Base-by-base conservation (phyloP, 2,888 invertebrate genomes). In the Acronicta psi region DNA sequence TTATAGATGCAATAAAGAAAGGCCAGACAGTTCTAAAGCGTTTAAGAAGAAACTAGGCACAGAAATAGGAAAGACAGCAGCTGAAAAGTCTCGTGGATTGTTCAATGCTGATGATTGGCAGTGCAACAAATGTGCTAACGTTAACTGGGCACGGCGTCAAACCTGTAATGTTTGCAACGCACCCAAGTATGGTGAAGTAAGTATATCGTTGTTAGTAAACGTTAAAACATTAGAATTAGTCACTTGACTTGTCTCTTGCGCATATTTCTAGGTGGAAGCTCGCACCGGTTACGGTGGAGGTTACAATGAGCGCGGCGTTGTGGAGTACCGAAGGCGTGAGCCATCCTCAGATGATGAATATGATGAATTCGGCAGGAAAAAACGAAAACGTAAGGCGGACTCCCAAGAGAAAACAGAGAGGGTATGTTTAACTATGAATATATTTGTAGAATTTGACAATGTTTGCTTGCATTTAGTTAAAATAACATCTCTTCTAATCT, bases 111-210 rank as follows among this genome's bases (percentile, higher is more conserved):
- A 99, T 88, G 99, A 99, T 91, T 99, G 99, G 99, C 98, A 99
- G 86, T 99, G 99, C 90, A 98, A 98, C 91, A 99, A 99, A 89
- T 99, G 99, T 94, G 99, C 99, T n/a, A 99, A 99, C 91, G 99
- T 99, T 11, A 99, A 99, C 91, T 99, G 99, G 99, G 99, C 99
- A 20, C 95, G 99, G 68, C 95, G 99, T 54, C 97, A 97, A 83
- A 98, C 98, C 53, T 99, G 99, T 92, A 99, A 99, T 91, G 98
- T 99, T 95, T 99, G 99, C 91, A 99, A 99, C 94, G 98, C 99
- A 5, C 99, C 99, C 0, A 99, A 99, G 92, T 98, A 98, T 88
- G 98, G 98, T 16, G 99, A 99, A 92, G 97, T 98, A 61, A 96
- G 98, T 75, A 60, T 55, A 41, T 36, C 29, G 16, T 11, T 20